phyloP scores from a whole-genome alignment of 2,797 vertebrate species.

The Denticeps clupeoides region DNA sequence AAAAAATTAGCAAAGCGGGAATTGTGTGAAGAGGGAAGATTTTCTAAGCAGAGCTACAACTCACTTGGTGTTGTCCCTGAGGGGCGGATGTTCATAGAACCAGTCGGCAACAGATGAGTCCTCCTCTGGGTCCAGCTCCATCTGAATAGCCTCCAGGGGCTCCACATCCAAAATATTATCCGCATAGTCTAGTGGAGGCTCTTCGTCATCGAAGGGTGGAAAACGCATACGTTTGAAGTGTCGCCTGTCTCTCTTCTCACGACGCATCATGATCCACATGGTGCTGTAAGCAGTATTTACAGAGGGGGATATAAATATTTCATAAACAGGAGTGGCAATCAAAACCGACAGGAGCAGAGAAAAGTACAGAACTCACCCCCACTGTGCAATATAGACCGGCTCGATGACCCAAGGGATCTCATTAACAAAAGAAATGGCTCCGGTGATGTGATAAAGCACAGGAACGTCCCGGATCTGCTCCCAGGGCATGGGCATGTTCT shows the following conservation, averaged over 20 bases:
- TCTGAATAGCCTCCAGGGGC: constrained; percentile 93
- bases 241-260: constrained; percentile 90
- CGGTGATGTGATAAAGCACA: constrained; percentile 95
- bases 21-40: too few species aligned
- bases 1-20: neutral
- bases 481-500: constrained; percentile 99
- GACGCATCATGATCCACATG: constrained; percentile 99
- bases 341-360: too few species aligned
- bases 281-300: constrained; percentile 65
- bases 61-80: constrained; percentile 88
- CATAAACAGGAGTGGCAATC: too few species aligned
- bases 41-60: constrained; percentile 14
- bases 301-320: too few species aligned
- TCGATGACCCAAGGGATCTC: constrained; percentile 99
- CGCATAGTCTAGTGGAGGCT: constrained; percentile 93
- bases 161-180: constrained; percentile 98
- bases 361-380: constrained; percentile 69
- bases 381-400: constrained; percentile 95
- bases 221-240: constrained; percentile 99
- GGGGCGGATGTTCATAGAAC: constrained; percentile 96
- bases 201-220: constrained; percentile 94
- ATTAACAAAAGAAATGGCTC: constrained; percentile 97
- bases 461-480: constrained; percentile 96
- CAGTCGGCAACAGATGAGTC: constrained; percentile 83
- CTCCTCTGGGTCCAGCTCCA: constrained; percentile 90